A percentile compares a stretch with the other conserved stretches of the same genome.
Evolutionary conservation across 2,888 invertebrate genomes (phyloP).

Genomic region (Drosophila diplacantha): DNA sequence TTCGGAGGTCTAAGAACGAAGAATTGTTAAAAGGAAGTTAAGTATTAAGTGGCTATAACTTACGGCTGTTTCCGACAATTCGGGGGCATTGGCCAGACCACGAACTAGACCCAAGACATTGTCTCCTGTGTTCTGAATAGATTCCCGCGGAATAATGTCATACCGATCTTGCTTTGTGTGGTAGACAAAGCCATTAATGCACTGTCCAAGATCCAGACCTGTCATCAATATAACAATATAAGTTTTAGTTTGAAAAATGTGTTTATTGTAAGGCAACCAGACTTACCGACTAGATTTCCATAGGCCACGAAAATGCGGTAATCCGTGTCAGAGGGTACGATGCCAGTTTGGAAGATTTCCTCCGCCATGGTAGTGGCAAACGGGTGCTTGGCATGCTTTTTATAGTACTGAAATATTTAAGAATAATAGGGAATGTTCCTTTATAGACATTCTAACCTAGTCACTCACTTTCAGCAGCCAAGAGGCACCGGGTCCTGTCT

Average conservation of each 20-base stretch:
- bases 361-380: conserved; percentile 80
- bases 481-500: conserved; percentile 86
- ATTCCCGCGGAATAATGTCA: conserved; percentile 81
- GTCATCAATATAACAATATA: conserved; percentile 49
- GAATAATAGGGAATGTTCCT: neutral
- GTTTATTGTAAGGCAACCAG: neutral
- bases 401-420: conserved; percentile 75
- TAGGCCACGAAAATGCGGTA: conserved; percentile 81
- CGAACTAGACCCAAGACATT: conserved; percentile 81
- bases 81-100: conserved; percentile 77
- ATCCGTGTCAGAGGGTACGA: conserved; percentile 84
- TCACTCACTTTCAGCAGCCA: conserved; percentile 79
- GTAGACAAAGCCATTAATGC: conserved; percentile 86
- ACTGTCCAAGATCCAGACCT: conserved; percentile 87
- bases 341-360: conserved; percentile 82
- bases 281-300: conserved; percentile 77
- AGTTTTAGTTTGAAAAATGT: neutral
- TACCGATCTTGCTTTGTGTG: conserved; percentile 85
- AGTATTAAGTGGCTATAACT: neutral
- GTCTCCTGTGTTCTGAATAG: conserved; percentile 85
- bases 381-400: conserved; percentile 79
- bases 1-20: conserved; percentile 50
- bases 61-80: conserved; percentile 67
- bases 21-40: neutral
- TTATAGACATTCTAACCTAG: rapidly evolving